Evolutionary conservation across 2,113 vertebrate species (phyloP).

Genomic region (Pelmatolapia mariae): DNA sequence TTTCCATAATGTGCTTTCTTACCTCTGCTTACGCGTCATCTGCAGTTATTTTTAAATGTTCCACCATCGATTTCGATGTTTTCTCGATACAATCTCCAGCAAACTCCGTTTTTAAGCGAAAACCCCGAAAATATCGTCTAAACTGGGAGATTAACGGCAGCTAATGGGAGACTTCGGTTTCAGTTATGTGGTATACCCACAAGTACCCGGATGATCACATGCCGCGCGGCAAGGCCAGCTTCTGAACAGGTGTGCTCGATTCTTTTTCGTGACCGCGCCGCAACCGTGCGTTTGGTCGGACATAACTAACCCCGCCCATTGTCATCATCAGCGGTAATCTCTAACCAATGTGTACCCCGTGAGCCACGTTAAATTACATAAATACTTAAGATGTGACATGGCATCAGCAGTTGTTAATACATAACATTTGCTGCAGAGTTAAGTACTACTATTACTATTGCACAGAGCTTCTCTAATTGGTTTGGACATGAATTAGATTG

Average conservation of each 20-base stretch:
- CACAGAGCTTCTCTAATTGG: not conserved
- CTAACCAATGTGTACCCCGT: not conserved
- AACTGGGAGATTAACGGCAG: not conserved
- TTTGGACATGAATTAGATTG: not conserved
- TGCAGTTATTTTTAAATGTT: rapidly evolving
- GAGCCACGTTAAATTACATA: slow-evolving; percentile 16
- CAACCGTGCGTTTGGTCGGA: not conserved
- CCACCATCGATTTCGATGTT: not conserved
- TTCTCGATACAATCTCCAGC: rapidly evolving
- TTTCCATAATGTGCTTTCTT: slow-evolving; percentile 56
- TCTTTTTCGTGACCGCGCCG: not conserved
- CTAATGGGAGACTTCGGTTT: not conserved
- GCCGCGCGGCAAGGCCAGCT: not conserved
- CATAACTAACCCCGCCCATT: not conserved
- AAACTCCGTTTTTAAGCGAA: rapidly evolving
- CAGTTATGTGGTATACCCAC: not conserved
- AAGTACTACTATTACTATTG: not conserved
- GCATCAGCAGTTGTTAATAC: not conserved
- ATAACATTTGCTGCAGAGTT: not conserved
- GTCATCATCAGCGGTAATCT: not conserved
- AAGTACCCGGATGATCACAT: slow-evolving; percentile 70
- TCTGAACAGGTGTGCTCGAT: not conserved
- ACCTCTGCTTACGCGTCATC: not conserved
- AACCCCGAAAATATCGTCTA: rapidly evolving
- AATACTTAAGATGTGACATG: not conserved